These are phyloP conservation scores for Heterotis niloticus DNA, from an alignment of 2,113 vertebrate genomes.

Conservation along the genomic window DNA sequence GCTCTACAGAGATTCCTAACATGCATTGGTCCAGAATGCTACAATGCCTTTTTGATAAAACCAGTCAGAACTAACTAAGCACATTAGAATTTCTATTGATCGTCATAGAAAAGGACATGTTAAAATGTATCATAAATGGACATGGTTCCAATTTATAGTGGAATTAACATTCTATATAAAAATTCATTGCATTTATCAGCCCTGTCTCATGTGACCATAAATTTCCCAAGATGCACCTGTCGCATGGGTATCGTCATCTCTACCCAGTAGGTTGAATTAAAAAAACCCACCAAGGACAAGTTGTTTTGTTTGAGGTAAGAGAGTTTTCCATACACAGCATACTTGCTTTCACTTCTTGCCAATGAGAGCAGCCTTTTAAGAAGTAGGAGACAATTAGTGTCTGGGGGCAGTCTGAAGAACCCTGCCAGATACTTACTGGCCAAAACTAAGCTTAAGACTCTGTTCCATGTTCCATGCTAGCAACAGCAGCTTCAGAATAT, in stretches of 20 bases:
- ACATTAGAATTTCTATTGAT: not conserved
- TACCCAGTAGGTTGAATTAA: not conserved
- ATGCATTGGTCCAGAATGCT: not conserved
- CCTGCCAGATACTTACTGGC: slow-evolving; percentile 10
- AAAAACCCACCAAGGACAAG: not conserved
- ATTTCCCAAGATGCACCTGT: not conserved
- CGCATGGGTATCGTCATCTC: not conserved
- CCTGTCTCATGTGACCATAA: not conserved
- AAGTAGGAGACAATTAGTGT: not conserved
- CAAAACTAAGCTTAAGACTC: slow-evolving; percentile 17
- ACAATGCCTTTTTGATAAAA: no score
- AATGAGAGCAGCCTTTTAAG: slow-evolving; percentile 15
- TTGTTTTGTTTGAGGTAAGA: not conserved
- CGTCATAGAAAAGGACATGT: not conserved
- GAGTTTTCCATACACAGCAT: not conserved
- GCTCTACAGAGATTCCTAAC: no score
- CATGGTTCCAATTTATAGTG: not conserved
- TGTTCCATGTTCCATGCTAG: slow-evolving; percentile 37
- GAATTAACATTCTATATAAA: not conserved
- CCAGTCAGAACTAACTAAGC: no score
- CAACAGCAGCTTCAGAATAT: slow-evolving; percentile 33
- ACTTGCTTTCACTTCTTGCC: not conserved
- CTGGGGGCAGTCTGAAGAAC: not conserved
- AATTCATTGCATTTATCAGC: not conserved
- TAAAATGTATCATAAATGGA: not conserved